Percentiles rank a stretch among this genome's conserved stretches.
Conservation (phyloP, 2,888 invertebrate species). For the Gibbula magus region DNA sequence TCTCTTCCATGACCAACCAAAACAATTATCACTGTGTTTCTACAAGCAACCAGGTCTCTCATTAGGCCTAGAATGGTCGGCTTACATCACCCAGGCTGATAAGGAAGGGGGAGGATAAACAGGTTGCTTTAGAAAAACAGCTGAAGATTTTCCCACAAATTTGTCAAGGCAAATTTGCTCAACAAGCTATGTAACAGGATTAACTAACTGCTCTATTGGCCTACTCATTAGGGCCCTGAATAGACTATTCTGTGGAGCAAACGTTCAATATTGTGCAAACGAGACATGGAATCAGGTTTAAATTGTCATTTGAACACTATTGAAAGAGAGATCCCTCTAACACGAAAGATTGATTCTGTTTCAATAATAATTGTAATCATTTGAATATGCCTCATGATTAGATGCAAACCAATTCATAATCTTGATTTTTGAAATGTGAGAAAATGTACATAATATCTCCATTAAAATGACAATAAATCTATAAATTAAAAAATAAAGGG, state of each 20-base stretch:
- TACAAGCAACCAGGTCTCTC: no score
- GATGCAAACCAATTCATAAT: no score
- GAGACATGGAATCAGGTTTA: neutral
- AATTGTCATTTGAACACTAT: neutral
- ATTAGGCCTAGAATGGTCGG: neutral
- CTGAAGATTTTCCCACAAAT: conserved; percentile 8
- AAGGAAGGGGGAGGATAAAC: neutral
- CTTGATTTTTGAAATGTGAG: no score
- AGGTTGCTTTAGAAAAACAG: conserved; percentile 2
- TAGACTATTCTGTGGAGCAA: neutral
- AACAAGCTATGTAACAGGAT: conserved; percentile 7
- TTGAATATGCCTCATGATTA: no score
- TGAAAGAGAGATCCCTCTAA: no score
- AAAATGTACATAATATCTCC: no score
- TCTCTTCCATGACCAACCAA: no score
- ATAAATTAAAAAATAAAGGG: no score
- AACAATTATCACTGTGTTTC: no score
- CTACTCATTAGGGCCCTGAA: neutral
- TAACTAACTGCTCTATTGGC: neutral
- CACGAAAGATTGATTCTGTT: no score
- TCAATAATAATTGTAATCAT: no score
- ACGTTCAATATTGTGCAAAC: neutral
- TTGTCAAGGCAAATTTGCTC: conserved; percentile 4
- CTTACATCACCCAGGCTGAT: conserved; percentile 2
- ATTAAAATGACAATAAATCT: no score